Percentiles rank a stretch among this genome's conserved stretches.
Evolutionary conservation across 2,888 invertebrate genomes (phyloP).

Genomic region (Calliphora vomitoria): DNA sequence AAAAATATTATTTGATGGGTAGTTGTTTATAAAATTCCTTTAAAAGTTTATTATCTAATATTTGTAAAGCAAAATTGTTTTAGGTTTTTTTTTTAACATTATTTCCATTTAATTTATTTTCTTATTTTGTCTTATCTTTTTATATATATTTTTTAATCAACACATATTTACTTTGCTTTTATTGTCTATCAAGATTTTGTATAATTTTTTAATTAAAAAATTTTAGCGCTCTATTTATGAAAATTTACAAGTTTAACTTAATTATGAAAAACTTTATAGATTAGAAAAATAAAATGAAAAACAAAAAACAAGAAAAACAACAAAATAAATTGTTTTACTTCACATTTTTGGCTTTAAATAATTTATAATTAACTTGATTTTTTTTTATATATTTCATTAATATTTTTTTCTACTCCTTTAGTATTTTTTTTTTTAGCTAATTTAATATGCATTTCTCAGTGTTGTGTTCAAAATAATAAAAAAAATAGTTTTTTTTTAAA

Average conservation of each 20-base stretch:
- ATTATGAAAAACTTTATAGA: slow-evolving; percentile 43
- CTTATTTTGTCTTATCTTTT: neutral
- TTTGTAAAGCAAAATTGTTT: no score
- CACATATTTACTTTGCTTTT: slow-evolving; percentile 22
- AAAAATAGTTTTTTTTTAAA: neutral
- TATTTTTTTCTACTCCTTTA: slow-evolving; percentile 13
- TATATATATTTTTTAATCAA: slow-evolving; percentile 18
- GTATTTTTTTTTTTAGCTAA: slow-evolving; percentile 9
- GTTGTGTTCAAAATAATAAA: slow-evolving; percentile 37
- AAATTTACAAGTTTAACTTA: slow-evolving; percentile 70
- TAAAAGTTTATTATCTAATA: no score
- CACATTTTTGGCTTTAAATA: slow-evolving; percentile 63
- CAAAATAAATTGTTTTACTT: slow-evolving; percentile 63
- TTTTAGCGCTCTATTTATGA: slow-evolving; percentile 73
- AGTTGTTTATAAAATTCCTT: no score
- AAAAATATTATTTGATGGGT: no score
- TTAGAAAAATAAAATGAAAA: neutral
- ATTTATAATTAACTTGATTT: slow-evolving; percentile 67
- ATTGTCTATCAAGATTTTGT: slow-evolving; percentile 16
- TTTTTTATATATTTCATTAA: no score
- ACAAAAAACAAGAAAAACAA: slow-evolving; percentile 14
- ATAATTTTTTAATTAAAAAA: slow-evolving; percentile 68
- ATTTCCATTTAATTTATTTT: slow-evolving; percentile 9
- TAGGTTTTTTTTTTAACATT: neutral
- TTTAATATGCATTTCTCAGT: slow-evolving; percentile 73